Evolutionary conservation across 2,797 vertebrate genomes (phyloP).

Genomic region (Trachops cirrhosus): DNA sequence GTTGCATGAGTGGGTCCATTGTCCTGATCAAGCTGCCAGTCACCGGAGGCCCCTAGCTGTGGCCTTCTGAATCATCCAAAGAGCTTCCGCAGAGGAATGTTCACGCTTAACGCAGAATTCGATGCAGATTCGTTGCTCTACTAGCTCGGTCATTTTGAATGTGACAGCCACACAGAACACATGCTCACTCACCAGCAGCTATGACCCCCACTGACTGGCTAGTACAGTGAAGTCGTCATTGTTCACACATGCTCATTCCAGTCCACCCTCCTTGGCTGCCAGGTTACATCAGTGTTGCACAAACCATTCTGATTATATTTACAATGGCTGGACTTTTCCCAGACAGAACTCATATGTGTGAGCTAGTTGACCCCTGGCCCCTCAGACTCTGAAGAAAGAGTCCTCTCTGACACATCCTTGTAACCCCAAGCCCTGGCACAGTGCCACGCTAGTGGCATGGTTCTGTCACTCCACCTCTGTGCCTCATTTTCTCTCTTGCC

Average conservation of each 20-base stretch:
- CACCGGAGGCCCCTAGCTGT: neutral
- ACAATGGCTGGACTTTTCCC: neutral
- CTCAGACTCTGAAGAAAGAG: neutral
- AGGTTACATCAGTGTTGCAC: neutral
- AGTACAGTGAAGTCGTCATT: neutral
- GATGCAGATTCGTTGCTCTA: neutral
- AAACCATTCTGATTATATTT: neutral
- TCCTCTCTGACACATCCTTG: no score
- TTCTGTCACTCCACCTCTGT: neutral
- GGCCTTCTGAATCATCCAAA: neutral
- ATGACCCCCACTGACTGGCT: neutral
- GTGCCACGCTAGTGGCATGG: accelerated
- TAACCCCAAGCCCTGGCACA: neutral
- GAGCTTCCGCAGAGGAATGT: neutral
- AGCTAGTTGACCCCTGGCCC: neutral
- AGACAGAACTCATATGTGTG: neutral
- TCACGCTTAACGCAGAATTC: neutral
- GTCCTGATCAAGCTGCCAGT: neutral
- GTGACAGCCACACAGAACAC: neutral
- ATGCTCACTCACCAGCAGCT: no score
- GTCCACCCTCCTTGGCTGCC: neutral
- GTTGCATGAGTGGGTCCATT: neutral
- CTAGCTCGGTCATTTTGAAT: neutral
- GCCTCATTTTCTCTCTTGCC: neutral
- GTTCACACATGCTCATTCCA: neutral